Percentiles rank a stretch among this genome's conserved stretches.
Conservation (phyloP, 1,140 invertebrate species). For the Sinonovacula constricta region DNA sequence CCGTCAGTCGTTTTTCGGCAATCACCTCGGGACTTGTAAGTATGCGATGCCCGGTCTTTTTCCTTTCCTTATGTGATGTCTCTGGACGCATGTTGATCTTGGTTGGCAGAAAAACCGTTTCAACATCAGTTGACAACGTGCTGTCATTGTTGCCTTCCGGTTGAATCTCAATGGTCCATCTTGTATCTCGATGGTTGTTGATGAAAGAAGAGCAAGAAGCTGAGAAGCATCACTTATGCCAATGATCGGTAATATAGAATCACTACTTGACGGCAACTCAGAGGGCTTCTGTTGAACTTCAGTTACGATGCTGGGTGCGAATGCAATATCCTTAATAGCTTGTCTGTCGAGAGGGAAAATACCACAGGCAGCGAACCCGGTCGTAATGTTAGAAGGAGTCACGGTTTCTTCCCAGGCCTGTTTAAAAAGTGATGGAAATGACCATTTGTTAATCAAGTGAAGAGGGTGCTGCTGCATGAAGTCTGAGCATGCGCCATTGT, state of each 20-base stretch:
- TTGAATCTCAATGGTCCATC: neutral
- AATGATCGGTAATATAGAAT: neutral
- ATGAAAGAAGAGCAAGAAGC: neutral
- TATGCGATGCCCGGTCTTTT: neutral
- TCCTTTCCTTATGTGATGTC: constrained; percentile 1
- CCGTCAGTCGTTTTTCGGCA: neutral
- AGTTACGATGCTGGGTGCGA: neutral
- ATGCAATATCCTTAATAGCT: neutral
- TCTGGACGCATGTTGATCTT: neutral
- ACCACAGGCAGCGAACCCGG: no score
- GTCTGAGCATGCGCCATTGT: constrained; percentile 3
- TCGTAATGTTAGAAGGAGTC: constrained; percentile 5
- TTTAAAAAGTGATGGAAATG: constrained; percentile 7
- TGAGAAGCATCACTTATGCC: constrained; percentile 4
- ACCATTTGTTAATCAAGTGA: constrained; percentile 1
- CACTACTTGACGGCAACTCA: neutral
- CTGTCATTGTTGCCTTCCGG: no score
- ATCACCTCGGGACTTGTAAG: constrained; percentile 1
- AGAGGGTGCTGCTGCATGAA: neutral
- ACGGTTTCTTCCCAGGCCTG: constrained; percentile 2
- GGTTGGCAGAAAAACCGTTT: neutral
- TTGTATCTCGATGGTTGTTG: neutral
- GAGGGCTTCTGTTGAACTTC: neutral
- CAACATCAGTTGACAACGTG: no score
- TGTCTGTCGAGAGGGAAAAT: constrained; percentile 19